These are phyloP conservation scores for Gymnorhina tibicen DNA, from an alignment of 2,113 vertebrate genomes.

Conservation along the genomic window DNA sequence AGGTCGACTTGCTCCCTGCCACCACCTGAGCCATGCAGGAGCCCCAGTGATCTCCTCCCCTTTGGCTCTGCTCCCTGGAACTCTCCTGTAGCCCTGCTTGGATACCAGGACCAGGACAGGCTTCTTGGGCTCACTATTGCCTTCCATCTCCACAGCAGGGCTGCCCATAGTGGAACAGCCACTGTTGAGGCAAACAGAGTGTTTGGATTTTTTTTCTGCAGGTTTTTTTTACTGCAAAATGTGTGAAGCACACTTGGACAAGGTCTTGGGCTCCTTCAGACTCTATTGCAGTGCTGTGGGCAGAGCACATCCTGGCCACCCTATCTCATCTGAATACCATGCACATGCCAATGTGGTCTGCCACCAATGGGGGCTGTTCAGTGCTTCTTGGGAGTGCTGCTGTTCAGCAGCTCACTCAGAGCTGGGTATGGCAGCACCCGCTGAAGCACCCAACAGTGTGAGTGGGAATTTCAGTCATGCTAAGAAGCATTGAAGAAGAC, in stretches of 20 bases:
- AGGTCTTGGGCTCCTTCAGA: neutral
- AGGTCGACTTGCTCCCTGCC: neutral
- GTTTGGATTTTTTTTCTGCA: neutral
- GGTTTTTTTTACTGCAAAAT: neutral
- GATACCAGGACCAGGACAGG: neutral
- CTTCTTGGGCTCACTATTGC: neutral
- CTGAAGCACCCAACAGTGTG: fast-evolving
- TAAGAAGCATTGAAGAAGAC: neutral
- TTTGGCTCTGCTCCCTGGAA: neutral
- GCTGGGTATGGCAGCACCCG: neutral
- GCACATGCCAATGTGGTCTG: fast-evolving
- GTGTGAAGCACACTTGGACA: neutral
- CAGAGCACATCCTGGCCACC: fast-evolving
- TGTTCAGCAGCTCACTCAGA: fast-evolving
- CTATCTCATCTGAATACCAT: neutral
- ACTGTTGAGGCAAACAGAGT: fast-evolving
- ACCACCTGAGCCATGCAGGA: neutral
- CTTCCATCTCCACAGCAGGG: neutral
- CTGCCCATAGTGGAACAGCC: neutral
- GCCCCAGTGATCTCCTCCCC: neutral
- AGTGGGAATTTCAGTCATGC: neutral
- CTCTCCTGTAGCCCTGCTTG: neutral
- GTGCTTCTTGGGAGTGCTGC: neutral
- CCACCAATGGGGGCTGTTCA: fast-evolving
- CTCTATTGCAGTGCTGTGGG: neutral